Base-by-base conservation (phyloP, 2,888 invertebrate genomes). In the Calameuta pallipes region DNA sequence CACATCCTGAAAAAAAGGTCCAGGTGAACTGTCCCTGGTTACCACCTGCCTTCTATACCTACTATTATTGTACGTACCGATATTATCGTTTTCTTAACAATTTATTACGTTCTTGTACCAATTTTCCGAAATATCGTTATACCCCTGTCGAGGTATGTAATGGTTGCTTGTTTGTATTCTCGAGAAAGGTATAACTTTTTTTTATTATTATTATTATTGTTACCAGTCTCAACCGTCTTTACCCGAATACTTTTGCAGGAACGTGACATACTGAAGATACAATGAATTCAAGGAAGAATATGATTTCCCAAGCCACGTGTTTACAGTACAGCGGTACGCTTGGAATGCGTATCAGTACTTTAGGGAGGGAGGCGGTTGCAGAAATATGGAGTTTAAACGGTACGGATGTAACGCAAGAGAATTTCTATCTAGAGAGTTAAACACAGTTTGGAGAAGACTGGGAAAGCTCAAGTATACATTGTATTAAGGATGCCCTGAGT, bases 1-100 rank as follows among this genome's bases (percentile, higher is more conserved):
- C 78, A 80, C 80, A 84, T 84, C 84, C 80, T 82, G 83, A 84
- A 83, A 85, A 85, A 84, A 82, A 82, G 80, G 82, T 79, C 81
- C 80, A 83, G 82, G 80, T 33, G 33, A 15, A 85, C 78, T 80
- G 80, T 80, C 75, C 56, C 73, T 73, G 77, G 73, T 13, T 73
- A 56, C 41, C 74, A 74, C 75, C 78, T 78, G 74, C 78, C 81
- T 79, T 82, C 79, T 79, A 56, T 79, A 56, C 56, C 56, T 56
- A 56, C 56, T 56, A 56, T 56, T 56, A 56, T 56, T 23, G 23
- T 56, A 56, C 56, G 56, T 56, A 56, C 56, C 56, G 56, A 56
- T 56, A 23, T 23, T 56, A 56, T 56, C 56, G 56, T 56, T 56
- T 56, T 9, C 56, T 9, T 56, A 56, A 56, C 23, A 56, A 56